phyloP scores from a whole-genome alignment of 2,888 invertebrate genomes.

The Lochmaea crataegi region DNA sequence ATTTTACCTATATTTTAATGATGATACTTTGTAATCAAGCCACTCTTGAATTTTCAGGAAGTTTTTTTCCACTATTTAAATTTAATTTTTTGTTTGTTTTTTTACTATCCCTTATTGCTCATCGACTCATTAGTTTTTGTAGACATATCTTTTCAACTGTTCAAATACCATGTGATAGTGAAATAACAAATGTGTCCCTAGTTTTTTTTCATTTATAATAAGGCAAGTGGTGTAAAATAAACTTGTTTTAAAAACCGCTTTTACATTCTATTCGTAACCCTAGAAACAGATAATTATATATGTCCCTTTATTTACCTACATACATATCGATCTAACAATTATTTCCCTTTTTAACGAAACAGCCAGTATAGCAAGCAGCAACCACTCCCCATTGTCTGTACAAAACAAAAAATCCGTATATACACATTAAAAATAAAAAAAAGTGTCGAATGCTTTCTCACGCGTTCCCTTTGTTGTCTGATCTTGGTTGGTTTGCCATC shows the following conservation, averaged over 20 bases:
- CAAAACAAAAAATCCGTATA: conserved; percentile 24
- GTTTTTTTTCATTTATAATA: not conserved
- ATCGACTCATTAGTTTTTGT: too few species aligned
- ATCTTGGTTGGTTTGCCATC: conserved; percentile 23
- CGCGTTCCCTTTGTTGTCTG: conserved; percentile 38
- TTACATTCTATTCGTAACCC: not conserved
- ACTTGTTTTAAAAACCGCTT: conserved; percentile 3
- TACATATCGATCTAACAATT: conserved; percentile 12
- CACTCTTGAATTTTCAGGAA: too few species aligned
- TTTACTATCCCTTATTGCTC: too few species aligned
- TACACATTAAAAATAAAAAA: conserved; percentile 22
- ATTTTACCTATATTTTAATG: too few species aligned
- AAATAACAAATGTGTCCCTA: not conserved
- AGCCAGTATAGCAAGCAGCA: conserved; percentile 7
- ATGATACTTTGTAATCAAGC: too few species aligned
- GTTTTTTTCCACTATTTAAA: too few species aligned
- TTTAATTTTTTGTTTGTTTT: too few species aligned
- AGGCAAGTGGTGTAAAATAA: not conserved
- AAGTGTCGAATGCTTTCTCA: conserved; percentile 34
- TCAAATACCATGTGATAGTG: not conserved
- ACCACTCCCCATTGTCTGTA: conserved; percentile 15
- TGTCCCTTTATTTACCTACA: conserved; percentile 12
- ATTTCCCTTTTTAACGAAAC: conserved; percentile 15
- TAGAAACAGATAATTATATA: not conserved
- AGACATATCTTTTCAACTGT: not conserved